Percentiles rank a stretch among this genome's conserved stretches.
Conservation (phyloP, 53 echinoderm and acorn worm species). For the Mesocentrotus franciscanus region DNA sequence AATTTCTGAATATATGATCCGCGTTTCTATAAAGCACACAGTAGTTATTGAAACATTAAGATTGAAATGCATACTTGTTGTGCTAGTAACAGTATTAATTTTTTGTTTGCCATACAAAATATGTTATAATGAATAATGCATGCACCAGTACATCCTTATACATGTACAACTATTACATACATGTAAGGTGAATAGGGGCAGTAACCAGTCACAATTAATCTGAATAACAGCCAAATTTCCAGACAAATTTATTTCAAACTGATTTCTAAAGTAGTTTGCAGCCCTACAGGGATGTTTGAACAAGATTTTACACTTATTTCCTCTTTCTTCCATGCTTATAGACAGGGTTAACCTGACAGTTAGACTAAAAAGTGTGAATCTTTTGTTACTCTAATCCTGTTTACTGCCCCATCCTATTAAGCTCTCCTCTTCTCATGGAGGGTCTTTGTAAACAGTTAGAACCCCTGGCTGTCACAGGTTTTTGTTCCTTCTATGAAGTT, state of each 20-base stretch:
- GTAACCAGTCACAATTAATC: no score
- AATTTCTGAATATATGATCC: no score
- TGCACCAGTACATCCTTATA: no score
- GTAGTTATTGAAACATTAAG: no score
- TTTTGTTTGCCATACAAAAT: no score
- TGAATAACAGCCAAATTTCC: not conserved
- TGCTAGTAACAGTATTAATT: no score
- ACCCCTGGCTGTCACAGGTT: not conserved
- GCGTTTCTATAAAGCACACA: no score
- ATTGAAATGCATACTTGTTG: no score
- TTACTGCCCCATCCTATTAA: not conserved
- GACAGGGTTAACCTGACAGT: not conserved
- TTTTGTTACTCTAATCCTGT: constrained; percentile 16
- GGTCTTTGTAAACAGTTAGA: constrained; percentile 21
- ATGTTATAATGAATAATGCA: no score
- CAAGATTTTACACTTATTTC: not conserved
- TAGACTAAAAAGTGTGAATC: not conserved
- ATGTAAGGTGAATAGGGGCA: no score
- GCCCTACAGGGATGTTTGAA: not conserved
- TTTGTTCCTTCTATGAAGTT: not conserved
- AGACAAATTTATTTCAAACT: not conserved
- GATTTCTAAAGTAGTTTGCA: not conserved
- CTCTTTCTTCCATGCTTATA: not conserved
- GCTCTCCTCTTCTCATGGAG: not conserved
- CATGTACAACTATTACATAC: no score